Conservation (phyloP, 1,140 invertebrate genomes). For the Atta colombica region DNA sequence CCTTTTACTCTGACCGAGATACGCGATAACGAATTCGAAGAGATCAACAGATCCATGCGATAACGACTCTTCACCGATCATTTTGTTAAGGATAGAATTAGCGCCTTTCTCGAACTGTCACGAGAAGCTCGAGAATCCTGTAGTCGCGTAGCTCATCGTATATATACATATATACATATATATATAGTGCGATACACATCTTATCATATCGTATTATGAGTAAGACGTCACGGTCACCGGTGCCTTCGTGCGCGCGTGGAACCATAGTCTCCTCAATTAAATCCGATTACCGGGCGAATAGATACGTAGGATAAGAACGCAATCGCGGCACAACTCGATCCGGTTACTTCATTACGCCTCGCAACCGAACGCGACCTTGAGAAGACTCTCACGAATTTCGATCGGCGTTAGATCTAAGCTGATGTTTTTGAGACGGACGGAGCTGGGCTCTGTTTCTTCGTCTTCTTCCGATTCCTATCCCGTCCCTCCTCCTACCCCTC, state of each 20-base stretch:
- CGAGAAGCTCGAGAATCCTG: not conserved
- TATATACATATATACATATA: no score
- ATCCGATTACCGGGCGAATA: conserved; percentile 44
- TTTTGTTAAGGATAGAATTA: not conserved
- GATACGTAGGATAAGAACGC: conserved; percentile 52
- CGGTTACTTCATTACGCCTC: conserved; percentile 58
- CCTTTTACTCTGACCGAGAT: not conserved
- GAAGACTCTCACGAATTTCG: conserved; percentile 66
- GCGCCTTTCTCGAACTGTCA: not conserved
- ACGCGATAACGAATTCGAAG: not conserved
- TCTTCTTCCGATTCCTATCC: conserved; percentile 27
- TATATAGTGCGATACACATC: conserved; percentile 5
- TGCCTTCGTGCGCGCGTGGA: conserved; percentile 32
- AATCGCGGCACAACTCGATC: conserved; percentile 23
- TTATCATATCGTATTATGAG: conserved; percentile 31
- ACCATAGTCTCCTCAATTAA: conserved; percentile 58
- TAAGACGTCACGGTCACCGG: conserved; percentile 33
- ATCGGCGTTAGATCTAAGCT: conserved; percentile 81
- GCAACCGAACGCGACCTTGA: conserved; percentile 48
- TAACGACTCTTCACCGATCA: not conserved
- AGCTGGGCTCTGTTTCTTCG: conserved; percentile 44
- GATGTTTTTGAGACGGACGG: conserved; percentile 78
- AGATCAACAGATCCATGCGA: not conserved
- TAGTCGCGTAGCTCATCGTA: not conserved
- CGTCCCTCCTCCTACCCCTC: not conserved